Percentiles rank a stretch among this genome's conserved stretches.
Conservation (phyloP, 2,888 invertebrate species). For the Dioctria rufipes region DNA sequence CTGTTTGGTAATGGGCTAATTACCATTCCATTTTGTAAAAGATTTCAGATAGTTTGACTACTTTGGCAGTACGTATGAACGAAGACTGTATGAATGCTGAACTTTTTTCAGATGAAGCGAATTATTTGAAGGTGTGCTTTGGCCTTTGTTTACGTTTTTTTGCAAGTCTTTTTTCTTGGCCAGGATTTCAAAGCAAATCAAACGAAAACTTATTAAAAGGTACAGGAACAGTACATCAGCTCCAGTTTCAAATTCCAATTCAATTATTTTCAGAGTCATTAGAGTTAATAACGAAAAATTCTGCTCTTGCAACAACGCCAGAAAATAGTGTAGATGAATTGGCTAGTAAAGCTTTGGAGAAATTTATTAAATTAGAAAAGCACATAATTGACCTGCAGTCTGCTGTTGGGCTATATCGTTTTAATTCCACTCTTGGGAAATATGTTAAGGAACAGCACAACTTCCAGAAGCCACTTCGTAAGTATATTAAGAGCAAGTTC, state of each 20-base stretch:
- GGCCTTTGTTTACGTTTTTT: conserved; percentile 74
- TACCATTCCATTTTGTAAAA: conserved; percentile 62
- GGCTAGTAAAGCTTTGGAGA: conserved; percentile 63
- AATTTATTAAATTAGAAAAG: conserved; percentile 63
- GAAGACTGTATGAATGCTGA: conserved; percentile 73
- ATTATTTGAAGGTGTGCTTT: conserved; percentile 74
- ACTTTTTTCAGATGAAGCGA: conserved; percentile 73
- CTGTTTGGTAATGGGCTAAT: not conserved
- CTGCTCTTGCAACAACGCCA: not conserved
- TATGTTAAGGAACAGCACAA: conserved; percentile 55
- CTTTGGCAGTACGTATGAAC: conserved; percentile 71
- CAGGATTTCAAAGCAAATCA: conserved; percentile 74
- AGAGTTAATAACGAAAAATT: not conserved
- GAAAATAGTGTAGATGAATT: conserved; percentile 55
- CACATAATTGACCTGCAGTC: conserved; percentile 66
- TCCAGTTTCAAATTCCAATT: not conserved
- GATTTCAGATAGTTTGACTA: conserved; percentile 61
- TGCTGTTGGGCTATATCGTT: conserved; percentile 66
- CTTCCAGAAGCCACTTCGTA: conserved; percentile 65
- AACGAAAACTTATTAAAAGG: conserved; percentile 55
- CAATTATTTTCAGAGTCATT: not conserved
- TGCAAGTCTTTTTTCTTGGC: conserved; percentile 77
- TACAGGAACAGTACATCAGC: not conserved
- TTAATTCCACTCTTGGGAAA: conserved; percentile 64
- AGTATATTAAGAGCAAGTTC: conserved; percentile 55